Evolutionary conservation across 2,888 invertebrate species (phyloP).

Genomic region (Xanthorhoe designata): DNA sequence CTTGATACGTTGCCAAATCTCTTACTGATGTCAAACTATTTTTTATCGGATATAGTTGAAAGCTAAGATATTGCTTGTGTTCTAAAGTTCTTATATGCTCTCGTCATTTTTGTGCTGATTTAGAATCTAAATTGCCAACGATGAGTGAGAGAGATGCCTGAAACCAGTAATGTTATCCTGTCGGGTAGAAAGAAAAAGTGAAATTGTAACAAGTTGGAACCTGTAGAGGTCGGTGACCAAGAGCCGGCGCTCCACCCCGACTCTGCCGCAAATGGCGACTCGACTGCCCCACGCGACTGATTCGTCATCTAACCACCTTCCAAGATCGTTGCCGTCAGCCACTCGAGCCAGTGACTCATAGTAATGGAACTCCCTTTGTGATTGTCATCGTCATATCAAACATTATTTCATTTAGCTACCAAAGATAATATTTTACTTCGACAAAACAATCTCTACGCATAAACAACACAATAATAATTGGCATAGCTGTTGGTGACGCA

Average conservation of each 20-base stretch:
- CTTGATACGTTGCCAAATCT: slow-evolving; percentile 62
- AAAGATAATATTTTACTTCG: slow-evolving; percentile 25
- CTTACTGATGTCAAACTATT: slow-evolving; percentile 30
- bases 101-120: background rate
- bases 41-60: background rate
- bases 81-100: background rate
- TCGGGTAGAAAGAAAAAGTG: slow-evolving; percentile 72
- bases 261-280: slow-evolving; percentile 64
- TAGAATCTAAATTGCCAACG: slow-evolving; percentile 16
- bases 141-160: slow-evolving; percentile 38
- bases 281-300: slow-evolving; percentile 70
- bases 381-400: slow-evolving; percentile 31
- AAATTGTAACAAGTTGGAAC: slow-evolving; percentile 82
- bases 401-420: slow-evolving; percentile 23
- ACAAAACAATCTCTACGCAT: slow-evolving; percentile 18
- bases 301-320: slow-evolving; percentile 71
- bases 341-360: slow-evolving; percentile 56
- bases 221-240: slow-evolving; percentile 82
- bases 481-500: slow-evolving; percentile 47
- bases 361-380: slow-evolving; percentile 43
- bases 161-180: slow-evolving; percentile 41
- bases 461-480: slow-evolving; percentile 17
- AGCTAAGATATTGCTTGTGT: background rate
- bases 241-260: slow-evolving; percentile 48
- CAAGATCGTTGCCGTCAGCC: slow-evolving; percentile 50